Percentiles rank a stretch among this genome's conserved stretches.
phyloP scores from a whole-genome alignment of 2,113 vertebrate genomes.

The Toxotes chatareus region DNA sequence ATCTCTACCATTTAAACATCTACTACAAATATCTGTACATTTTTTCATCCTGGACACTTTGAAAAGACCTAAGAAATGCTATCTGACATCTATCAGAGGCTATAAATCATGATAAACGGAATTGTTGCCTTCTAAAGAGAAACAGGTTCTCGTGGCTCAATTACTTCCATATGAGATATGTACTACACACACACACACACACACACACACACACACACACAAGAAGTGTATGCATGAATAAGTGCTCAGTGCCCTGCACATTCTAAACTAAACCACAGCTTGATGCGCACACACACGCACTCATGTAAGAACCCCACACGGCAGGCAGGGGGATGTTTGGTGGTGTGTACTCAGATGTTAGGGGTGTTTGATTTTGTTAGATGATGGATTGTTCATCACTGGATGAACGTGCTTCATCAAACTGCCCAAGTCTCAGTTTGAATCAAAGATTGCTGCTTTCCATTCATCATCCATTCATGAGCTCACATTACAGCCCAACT shows the following conservation, averaged over 20 bases:
- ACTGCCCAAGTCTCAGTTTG: conserved; percentile 15
- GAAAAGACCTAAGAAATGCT: conserved; percentile 35
- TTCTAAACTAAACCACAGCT: conserved; percentile 3
- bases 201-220: conserved; percentile 16
- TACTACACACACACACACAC: conserved; percentile 15
- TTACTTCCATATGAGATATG: conserved; percentile 73
- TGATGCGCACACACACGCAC: not conserved
- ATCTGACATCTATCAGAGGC: conserved; percentile 64
- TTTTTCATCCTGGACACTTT: not conserved
- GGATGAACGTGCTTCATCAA: conserved; percentile 33
- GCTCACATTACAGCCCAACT: not conserved
- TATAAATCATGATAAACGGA: conserved; percentile 67
- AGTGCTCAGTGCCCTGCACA: not conserved
- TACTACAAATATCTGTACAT: not conserved
- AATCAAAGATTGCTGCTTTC: not conserved
- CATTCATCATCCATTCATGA: conserved; percentile 40
- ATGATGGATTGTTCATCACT: conserved; percentile 43
- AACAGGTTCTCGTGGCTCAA: conserved; percentile 56
- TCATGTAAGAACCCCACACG: conserved; percentile 27
- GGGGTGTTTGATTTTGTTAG: conserved; percentile 34
- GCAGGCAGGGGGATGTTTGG: not conserved
- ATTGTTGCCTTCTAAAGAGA: conserved; percentile 53
- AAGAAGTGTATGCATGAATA: not conserved
- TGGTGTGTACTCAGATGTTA: conserved; percentile 21
- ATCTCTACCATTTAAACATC: conserved; percentile 9